A percentile compares a stretch with the other conserved stretches of the same genome.
Conservation (phyloP, 2,797 vertebrate genomes). For the Salmo trutta region DNA sequence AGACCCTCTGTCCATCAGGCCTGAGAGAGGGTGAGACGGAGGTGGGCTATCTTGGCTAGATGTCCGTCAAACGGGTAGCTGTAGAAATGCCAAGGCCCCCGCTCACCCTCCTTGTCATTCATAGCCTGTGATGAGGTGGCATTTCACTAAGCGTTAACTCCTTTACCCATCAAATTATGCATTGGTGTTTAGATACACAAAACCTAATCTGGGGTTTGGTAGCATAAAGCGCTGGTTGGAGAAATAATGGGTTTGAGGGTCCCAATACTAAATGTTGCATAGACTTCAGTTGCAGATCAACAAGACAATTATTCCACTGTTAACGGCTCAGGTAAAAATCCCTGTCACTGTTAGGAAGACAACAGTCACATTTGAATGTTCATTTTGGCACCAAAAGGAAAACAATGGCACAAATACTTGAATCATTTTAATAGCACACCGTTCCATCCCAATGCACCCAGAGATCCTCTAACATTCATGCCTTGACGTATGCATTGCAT, state of each 20-base stretch:
- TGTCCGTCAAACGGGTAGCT: slow-evolving; percentile 62
- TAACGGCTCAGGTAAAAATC: slow-evolving; percentile 27
- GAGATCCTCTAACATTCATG: not conserved
- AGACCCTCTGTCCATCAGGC: not conserved
- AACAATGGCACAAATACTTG: too few species aligned
- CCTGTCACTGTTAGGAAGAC: not conserved
- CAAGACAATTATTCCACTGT: slow-evolving; percentile 27
- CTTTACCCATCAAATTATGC: slow-evolving; percentile 65
- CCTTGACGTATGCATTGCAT: not conserved
- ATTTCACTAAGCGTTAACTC: slow-evolving; percentile 75
- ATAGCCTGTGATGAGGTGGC: slow-evolving; percentile 64
- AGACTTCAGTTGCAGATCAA: slow-evolving; percentile 34
- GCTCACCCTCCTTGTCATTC: slow-evolving; percentile 62
- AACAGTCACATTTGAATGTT: not conserved
- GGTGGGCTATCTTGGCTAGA: slow-evolving; percentile 34
- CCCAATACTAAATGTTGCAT: slow-evolving; percentile 20
- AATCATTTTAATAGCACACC: too few species aligned
- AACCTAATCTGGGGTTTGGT: slow-evolving; percentile 53
- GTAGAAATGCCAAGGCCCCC: slow-evolving; percentile 53
- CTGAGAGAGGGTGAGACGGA: not conserved
- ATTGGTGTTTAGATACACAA: slow-evolving; percentile 70
- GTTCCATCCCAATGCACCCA: too few species aligned
- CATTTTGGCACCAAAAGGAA: too few species aligned
- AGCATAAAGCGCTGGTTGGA: slow-evolving; percentile 55
- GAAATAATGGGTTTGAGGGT: slow-evolving; percentile 55